Evolutionary conservation across 2,888 invertebrate species (phyloP).

Genomic region (Himalopsyche japonica): DNA sequence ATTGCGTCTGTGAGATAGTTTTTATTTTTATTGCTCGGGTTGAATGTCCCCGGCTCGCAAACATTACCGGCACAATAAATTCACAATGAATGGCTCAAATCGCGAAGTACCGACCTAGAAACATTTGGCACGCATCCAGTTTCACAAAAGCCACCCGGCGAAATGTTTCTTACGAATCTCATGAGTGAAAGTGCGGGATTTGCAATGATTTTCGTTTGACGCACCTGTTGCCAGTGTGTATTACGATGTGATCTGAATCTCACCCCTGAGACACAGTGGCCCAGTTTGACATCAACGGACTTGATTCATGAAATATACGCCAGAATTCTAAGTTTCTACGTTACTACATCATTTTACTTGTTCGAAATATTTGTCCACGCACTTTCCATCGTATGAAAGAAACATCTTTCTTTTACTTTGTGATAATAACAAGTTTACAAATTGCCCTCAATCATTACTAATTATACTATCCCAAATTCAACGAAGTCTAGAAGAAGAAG

Average conservation of each 20-base stretch:
- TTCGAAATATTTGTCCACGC: too few relatives aligned
- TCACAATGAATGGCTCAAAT: constrained; percentile 5
- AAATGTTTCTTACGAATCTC: background rate
- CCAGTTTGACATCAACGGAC: background rate
- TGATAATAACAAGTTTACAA: too few relatives aligned
- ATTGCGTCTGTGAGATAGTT: background rate
- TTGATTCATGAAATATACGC: background rate
- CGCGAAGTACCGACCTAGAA: background rate
- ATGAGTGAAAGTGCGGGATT: background rate
- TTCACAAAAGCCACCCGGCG: background rate
- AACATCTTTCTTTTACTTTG: too few relatives aligned
- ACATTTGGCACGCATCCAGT: background rate
- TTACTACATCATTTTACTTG: too few relatives aligned
- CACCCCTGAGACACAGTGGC: background rate
- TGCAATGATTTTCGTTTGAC: background rate
- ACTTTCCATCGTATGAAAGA: too few relatives aligned
- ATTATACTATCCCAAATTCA: too few relatives aligned
- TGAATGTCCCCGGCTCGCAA: background rate
- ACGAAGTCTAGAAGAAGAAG: too few relatives aligned
- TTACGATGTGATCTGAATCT: background rate
- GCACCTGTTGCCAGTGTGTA: background rate
- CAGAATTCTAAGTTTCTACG: too few relatives aligned
- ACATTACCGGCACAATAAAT: background rate
- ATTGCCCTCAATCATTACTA: too few relatives aligned
- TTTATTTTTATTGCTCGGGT: background rate